Evolutionary conservation across 2,888 invertebrate species (phyloP).

Genomic region (Protula sp.): DNA sequence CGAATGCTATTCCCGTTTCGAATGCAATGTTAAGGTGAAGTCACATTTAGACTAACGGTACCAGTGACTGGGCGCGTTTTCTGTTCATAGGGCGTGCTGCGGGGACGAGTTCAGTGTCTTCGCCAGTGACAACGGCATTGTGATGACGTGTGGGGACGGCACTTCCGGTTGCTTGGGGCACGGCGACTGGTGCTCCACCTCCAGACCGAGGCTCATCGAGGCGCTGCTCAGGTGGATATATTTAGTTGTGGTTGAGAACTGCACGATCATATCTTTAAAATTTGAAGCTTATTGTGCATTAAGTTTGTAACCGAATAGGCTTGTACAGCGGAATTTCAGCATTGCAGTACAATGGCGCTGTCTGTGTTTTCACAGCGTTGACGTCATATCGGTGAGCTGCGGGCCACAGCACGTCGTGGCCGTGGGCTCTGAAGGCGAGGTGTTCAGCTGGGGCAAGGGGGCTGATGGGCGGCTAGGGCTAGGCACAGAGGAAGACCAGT

Average conservation of each 20-base stretch:
- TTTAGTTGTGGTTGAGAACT: too few species aligned
- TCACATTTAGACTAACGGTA: too few species aligned
- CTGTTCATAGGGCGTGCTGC: conserved; percentile 56
- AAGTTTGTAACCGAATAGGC: too few species aligned
- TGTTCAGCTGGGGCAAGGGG: conserved; percentile 67
- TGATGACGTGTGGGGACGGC: conserved; percentile 67
- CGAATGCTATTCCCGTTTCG: too few species aligned
- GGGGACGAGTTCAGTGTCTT: conserved; percentile 67
- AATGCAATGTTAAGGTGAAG: too few species aligned
- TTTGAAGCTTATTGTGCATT: too few species aligned
- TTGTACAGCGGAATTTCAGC: too few species aligned
- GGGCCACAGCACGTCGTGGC: conserved; percentile 65
- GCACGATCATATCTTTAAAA: too few species aligned
- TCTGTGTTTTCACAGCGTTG: conserved; percentile 54
- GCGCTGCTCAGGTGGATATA: conserved; percentile 50
- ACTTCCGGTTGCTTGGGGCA: conserved; percentile 64
- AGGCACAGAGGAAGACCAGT: conserved; percentile 57
- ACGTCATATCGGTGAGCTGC: conserved; percentile 61
- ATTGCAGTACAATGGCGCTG: neutral
- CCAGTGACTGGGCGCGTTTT: too few species aligned
- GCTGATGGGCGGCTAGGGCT: conserved; percentile 62
- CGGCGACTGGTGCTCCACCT: conserved; percentile 59
- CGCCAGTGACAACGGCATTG: conserved; percentile 64
- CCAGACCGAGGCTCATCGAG: conserved; percentile 61
- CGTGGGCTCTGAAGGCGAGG: conserved; percentile 60